Conservation (phyloP, 1,140 invertebrate species). For the Drosophila rufa region DNA sequence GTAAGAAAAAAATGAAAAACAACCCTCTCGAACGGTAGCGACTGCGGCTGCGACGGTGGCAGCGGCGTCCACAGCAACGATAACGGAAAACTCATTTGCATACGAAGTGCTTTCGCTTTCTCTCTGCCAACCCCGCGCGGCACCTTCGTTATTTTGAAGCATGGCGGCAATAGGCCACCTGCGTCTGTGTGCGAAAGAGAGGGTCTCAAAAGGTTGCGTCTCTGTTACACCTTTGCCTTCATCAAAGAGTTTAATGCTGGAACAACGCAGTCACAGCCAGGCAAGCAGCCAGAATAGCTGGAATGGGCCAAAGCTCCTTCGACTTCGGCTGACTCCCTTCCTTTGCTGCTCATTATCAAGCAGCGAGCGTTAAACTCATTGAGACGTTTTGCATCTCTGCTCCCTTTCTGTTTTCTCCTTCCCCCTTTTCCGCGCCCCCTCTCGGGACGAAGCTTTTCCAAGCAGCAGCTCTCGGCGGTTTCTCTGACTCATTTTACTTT, state of each 20-base stretch:
- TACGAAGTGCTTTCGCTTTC: conserved; percentile 84
- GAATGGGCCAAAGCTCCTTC: conserved; percentile 18
- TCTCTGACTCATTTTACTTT: conserved; percentile 72
- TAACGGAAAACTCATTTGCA: conserved; percentile 84
- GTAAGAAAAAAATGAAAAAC: conserved; percentile 50
- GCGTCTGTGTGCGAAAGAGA: conserved; percentile 52
- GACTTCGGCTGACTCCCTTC: conserved; percentile 29
- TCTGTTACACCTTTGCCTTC: conserved; percentile 52
- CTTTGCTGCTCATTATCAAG: conserved; percentile 76
- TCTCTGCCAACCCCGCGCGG: conserved; percentile 40
- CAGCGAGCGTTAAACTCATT: conserved; percentile 81
- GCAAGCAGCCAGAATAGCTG: conserved; percentile 4
- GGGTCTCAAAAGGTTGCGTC: conserved; percentile 13
- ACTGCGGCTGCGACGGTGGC: conserved; percentile 21
- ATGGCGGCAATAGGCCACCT: conserved; percentile 73
- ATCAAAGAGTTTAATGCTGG: conserved; percentile 82
- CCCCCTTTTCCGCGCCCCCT: not conserved
- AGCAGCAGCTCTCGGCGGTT: conserved; percentile 50
- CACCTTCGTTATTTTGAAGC: conserved; percentile 48
- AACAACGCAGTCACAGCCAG: conserved; percentile 42
- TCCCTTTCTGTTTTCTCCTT: not conserved
- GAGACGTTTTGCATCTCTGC: conserved; percentile 68
- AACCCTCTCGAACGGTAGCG: conserved; percentile 66
- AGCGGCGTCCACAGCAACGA: conserved; percentile 55
- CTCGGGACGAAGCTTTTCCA: conserved; percentile 16